A percentile compares a stretch with the other conserved stretches of the same genome.
Evolutionary conservation across 2,797 vertebrate genomes (phyloP).

Genomic region (Myripristis murdjan): DNA sequence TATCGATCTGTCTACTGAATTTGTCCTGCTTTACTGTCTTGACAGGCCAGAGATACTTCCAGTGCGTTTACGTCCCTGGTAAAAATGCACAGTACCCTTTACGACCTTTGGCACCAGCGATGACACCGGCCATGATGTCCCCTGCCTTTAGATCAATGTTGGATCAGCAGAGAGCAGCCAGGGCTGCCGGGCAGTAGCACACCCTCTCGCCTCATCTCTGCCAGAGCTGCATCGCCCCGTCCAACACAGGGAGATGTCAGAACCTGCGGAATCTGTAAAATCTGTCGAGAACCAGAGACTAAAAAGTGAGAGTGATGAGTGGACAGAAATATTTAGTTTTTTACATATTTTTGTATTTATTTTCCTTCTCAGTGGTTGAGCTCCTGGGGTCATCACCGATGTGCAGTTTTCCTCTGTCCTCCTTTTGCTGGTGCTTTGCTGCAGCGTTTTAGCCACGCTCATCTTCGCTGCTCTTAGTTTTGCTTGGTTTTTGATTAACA

Average conservation of each 20-base stretch:
- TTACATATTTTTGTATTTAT: constrained; percentile 53
- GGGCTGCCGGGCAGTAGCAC: constrained; percentile 86
- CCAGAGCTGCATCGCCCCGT: constrained; percentile 52
- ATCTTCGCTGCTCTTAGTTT: neutral
- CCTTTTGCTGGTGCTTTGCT: constrained; percentile 11
- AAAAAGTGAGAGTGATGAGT: constrained; percentile 13
- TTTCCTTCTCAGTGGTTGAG: constrained; percentile 63
- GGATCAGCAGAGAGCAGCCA: constrained; percentile 85
- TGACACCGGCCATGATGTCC: constrained; percentile 80
- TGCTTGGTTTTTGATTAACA: neutral
- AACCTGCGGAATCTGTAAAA: constrained; percentile 41
- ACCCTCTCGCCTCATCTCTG: constrained; percentile 49
- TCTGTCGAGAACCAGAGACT: constrained; percentile 27
- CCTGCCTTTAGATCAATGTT: constrained; percentile 80
- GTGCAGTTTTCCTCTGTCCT: constrained; percentile 37
- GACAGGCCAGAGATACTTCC: constrained; percentile 93
- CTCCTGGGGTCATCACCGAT: constrained; percentile 56
- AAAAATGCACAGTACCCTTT: constrained; percentile 89
- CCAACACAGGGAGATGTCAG: constrained; percentile 51
- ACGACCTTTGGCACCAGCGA: constrained; percentile 84
- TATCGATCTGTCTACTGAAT: neutral
- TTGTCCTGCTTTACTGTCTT: constrained; percentile 29
- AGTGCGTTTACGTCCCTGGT: constrained; percentile 93
- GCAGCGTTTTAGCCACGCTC: neutral
- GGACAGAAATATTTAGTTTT: constrained; percentile 47